Base-by-base conservation (phyloP, 2,113 vertebrate species). In the Lagenorhynchus albirostris region DNA sequence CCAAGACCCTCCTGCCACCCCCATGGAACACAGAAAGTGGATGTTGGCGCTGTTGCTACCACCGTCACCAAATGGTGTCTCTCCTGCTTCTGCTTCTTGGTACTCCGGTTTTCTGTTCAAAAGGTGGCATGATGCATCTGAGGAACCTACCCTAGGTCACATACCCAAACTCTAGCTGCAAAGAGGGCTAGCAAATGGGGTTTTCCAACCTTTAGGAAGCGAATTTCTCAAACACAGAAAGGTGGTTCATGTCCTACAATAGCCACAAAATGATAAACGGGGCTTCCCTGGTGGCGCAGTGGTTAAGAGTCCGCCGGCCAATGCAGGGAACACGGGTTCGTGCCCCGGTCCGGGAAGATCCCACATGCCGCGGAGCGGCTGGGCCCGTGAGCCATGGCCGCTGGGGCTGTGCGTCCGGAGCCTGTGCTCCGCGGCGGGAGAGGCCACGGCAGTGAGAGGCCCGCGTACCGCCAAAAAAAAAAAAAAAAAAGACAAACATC, bases 21-120 rank as follows among this genome's bases (percentile, higher is more conserved):
- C 13, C 53, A 2, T 0, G 1, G 25, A 38, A 14, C 1, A 5
- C 10, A 4, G 60, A 14, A 25, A 31, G 44, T 44, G 26, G 1
- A 0, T 15, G 23, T 7, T 0, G 0, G 8, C 15, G 20, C 47
- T 21, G 0, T 31, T 5, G 20, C 88, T 6, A 50, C 71, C 7
- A 12, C 63, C 0, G 0, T 31, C 12, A 55, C 31, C 33, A 70
- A 33, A 60, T 1, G 25, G 26, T 10, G 36, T 26, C 23, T 47
- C 70, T 60, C 44, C 12, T 33, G 36, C 31, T 47, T 26, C 31
- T 89, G 70, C 26, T 50, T 31, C 67, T 70, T 17, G 9, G 26
- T 36, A 29, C 50, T 31, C 50, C 41, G 80, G 23, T 63, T 90
- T 44, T 60, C 81, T 60, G 38, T 29, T 58, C 41, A 25, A 29